phyloP scores from a whole-genome alignment of 2,888 invertebrate genomes.

The Oligia strigilis region DNA sequence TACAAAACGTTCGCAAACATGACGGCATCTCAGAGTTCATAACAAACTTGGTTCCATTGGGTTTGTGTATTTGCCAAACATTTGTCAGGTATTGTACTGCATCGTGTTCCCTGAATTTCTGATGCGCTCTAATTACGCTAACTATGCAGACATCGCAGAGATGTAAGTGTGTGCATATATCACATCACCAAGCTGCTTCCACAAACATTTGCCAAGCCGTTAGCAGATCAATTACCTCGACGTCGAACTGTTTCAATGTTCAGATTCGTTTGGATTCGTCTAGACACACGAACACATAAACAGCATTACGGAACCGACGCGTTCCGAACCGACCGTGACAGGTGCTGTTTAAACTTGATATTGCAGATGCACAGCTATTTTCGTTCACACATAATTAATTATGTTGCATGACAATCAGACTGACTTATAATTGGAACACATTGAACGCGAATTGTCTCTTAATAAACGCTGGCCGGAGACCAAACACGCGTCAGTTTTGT shows the following conservation, averaged over 20 bases:
- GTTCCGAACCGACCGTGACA: constrained; percentile 5
- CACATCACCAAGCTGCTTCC: constrained; percentile 23
- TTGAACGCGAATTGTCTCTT: constrained; percentile 75
- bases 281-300: constrained; percentile 40
- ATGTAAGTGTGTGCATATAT: constrained; percentile 11
- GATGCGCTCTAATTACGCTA: constrained; percentile 38
- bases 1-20: constrained; percentile 73
- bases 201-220: constrained; percentile 47
- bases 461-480: constrained; percentile 78
- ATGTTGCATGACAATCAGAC: constrained; percentile 63
- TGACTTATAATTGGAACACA: constrained; percentile 74
- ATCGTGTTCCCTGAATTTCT: constrained; percentile 10
- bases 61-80: constrained; percentile 51
- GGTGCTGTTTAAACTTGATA: constrained; percentile 37
- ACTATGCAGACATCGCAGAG: constrained; percentile 9
- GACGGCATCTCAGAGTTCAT: constrained; percentile 64
- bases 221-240: constrained; percentile 53
- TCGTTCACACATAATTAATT: constrained; percentile 62
- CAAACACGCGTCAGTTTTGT: constrained; percentile 68
- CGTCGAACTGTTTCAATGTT: constrained; percentile 49
- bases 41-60: constrained; percentile 59
- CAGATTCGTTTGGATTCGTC: constrained; percentile 47
- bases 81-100: constrained; percentile 54
- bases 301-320: constrained; percentile 32
- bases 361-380: constrained; percentile 57